Evolutionary conservation across 2,888 invertebrate genomes (phyloP).

Genomic region (Drosophila stalkeri): DNA sequence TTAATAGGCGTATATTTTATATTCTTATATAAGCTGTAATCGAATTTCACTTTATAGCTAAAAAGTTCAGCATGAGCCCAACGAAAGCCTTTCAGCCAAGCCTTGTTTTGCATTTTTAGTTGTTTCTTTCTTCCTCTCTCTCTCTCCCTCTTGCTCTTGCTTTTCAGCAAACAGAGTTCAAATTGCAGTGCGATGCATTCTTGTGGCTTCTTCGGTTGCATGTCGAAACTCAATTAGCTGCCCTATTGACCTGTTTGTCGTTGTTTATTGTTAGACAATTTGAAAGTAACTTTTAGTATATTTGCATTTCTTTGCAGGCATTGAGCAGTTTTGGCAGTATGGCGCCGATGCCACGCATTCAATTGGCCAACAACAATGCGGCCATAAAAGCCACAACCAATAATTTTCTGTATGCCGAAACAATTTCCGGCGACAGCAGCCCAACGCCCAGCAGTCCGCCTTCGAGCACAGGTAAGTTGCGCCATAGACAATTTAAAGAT

Average conservation of each 20-base stretch:
- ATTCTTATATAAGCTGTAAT: not conserved
- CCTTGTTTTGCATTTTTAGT: not conserved
- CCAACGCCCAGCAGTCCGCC: constrained; percentile 85
- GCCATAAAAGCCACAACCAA: constrained; percentile 63
- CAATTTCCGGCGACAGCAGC: constrained; percentile 83
- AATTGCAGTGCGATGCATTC: constrained; percentile 29
- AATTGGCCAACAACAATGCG: constrained; percentile 59
- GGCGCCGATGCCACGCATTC: constrained; percentile 83
- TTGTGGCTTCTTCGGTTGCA: constrained; percentile 48
- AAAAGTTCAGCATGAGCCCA: not conserved
- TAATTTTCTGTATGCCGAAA: constrained; percentile 73
- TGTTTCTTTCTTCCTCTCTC: not conserved
- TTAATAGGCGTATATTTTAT: too few relatives aligned
- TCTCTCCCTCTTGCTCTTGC: too few relatives aligned
- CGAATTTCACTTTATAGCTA: not conserved
- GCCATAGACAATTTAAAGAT: constrained; percentile 4
- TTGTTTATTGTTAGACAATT: constrained; percentile 18
- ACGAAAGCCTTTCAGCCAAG: constrained; percentile 12
- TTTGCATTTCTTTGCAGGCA: constrained; percentile 32
- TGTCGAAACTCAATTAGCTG: constrained; percentile 43
- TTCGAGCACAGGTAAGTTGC: constrained; percentile 83
- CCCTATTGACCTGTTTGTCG: constrained; percentile 63
- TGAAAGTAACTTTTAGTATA: constrained; percentile 13
- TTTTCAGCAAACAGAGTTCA: constrained; percentile 15
- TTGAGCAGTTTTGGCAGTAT: constrained; percentile 51